These are phyloP conservation scores for Mesoligia furuncula DNA, from an alignment of 2,888 invertebrate species.

Conservation along the genomic window DNA sequence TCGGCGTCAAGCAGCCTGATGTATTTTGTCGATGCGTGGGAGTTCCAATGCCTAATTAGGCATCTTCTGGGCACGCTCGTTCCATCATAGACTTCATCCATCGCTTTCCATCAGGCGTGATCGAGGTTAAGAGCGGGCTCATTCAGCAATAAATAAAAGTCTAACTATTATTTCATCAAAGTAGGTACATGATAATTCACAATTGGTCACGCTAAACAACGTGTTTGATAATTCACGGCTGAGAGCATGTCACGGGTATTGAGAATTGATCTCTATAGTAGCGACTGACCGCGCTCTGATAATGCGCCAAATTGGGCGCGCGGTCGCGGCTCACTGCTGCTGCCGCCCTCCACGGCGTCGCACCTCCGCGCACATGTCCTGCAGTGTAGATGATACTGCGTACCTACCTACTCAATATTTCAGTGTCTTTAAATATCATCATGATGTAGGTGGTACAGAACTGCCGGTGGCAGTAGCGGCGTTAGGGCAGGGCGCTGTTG, in stretches of 20 bases:
- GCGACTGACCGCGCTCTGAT: conserved; percentile 49
- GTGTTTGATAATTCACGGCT: conserved; percentile 15
- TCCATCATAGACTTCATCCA: too few species aligned
- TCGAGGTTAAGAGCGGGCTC: too few species aligned
- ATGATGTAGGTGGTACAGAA: not conserved
- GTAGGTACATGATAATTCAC: not conserved
- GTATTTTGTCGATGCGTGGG: too few species aligned
- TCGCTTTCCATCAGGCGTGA: too few species aligned
- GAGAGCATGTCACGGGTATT: conserved; percentile 27
- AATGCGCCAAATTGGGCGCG: conserved; percentile 30
- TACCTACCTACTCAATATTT: not conserved
- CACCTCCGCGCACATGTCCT: not conserved
- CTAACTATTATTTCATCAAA: conserved; percentile 4
- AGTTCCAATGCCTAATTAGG: too few species aligned
- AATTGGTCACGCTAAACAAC: conserved; percentile 12
- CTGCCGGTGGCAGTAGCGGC: not conserved
- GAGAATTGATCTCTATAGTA: conserved; percentile 25
- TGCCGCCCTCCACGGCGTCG: conserved; percentile 10
- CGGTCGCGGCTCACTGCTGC: conserved; percentile 35
- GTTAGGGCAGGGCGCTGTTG: too few species aligned
- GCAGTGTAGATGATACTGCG: not conserved
- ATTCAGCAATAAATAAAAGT: not conserved
- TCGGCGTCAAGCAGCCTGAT: too few species aligned
- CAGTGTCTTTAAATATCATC: not conserved
- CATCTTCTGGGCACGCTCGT: too few species aligned